These are phyloP conservation scores for Corythornis vintsioides DNA, from an alignment of 2,113 vertebrate species.

Conservation along the genomic window DNA sequence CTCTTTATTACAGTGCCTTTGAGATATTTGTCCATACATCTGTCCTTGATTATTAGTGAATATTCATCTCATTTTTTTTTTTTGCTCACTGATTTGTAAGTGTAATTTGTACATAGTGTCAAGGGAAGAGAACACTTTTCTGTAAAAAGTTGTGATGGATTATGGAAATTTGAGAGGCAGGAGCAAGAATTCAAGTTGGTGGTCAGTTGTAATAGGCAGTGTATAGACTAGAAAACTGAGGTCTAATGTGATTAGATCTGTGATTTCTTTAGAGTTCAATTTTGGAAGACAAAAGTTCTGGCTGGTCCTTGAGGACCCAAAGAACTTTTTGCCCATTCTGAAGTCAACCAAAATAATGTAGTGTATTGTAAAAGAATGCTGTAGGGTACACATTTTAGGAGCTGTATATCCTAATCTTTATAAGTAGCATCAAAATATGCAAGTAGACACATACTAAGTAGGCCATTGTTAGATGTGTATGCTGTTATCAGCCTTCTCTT, in stretches of 20 bases:
- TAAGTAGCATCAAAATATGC: neutral
- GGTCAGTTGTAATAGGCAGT: neutral
- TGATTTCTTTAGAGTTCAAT: neutral
- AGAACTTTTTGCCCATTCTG: neutral
- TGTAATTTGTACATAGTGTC: fast-evolving
- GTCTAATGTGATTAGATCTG: neutral
- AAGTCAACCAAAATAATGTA: neutral
- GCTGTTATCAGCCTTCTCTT: neutral
- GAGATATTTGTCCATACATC: neutral
- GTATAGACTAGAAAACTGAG: neutral
- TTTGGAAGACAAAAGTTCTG: neutral
- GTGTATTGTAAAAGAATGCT: neutral
- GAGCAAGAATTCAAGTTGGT: neutral
- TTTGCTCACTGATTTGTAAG: neutral
- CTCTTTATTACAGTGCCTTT: neutral
- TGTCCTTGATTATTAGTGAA: neutral
- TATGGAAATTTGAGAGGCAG: neutral
- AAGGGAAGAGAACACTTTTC: neutral
- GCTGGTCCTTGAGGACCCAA: neutral
- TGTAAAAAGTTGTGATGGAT: neutral
- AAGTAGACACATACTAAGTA: neutral
- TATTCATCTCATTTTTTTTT: neutral
- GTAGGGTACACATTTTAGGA: neutral
- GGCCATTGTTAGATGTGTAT: fast-evolving
- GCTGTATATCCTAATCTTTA: neutral